Percentiles rank a stretch among this genome's conserved stretches.
phyloP scores from a whole-genome alignment of 2,113 vertebrate genomes.

The Perca flavescens region DNA sequence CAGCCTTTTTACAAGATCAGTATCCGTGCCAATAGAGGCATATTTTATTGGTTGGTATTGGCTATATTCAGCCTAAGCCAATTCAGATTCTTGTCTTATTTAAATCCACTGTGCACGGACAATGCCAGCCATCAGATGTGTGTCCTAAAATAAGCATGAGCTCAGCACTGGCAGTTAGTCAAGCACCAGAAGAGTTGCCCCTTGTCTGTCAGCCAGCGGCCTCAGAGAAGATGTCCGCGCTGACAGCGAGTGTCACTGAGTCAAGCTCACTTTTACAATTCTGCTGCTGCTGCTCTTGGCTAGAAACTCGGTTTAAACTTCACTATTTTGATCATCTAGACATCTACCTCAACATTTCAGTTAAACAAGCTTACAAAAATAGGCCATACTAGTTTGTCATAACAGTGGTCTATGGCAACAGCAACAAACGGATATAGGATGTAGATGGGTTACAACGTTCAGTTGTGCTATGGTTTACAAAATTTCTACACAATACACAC shows the following conservation, averaged over 20 bases:
- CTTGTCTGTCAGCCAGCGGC: neutral
- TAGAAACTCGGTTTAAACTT: neutral
- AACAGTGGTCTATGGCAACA: neutral
- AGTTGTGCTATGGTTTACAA: too few species aligned
- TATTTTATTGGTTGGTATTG: slow-evolving; percentile 2
- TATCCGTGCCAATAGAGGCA: neutral
- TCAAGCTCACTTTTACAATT: neutral
- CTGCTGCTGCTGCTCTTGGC: neutral
- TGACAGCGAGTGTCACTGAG: neutral
- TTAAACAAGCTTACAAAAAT: neutral
- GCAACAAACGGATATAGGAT: neutral
- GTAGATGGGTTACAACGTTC: neutral
- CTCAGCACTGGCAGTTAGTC: neutral
- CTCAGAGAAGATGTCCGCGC: neutral
- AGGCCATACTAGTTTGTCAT: neutral
- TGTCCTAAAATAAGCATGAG: slow-evolving; percentile 27
- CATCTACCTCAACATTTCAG: neutral
- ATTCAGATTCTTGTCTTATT: slow-evolving; percentile 6
- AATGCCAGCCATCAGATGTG: slow-evolving; percentile 2
- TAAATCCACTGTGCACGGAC: neutral
- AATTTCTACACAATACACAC: neutral
- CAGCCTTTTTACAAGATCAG: neutral
- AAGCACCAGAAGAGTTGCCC: neutral
- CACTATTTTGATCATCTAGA: neutral
- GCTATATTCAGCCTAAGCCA: neutral